Conservation (phyloP, 2,888 invertebrate genomes). For the Polia nebulosa region DNA sequence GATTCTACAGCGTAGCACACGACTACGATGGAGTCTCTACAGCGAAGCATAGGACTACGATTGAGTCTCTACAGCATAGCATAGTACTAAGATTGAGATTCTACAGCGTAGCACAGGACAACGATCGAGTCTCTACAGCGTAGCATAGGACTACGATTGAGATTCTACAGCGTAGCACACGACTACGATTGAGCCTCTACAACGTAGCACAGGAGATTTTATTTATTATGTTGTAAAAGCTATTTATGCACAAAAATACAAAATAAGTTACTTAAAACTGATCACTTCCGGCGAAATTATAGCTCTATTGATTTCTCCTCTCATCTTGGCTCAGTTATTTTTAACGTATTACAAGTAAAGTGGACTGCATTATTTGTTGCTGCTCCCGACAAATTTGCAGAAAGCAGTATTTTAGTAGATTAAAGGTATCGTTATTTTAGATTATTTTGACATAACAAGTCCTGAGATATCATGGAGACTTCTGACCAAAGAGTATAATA, state of each 20-base stretch:
- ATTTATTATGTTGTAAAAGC: not conserved
- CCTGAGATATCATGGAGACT: constrained; percentile 4
- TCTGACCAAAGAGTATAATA: too few relatives aligned
- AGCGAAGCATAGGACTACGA: not conserved
- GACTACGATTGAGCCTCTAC: too few relatives aligned
- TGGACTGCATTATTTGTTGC: constrained; percentile 38
- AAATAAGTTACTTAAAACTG: constrained; percentile 73
- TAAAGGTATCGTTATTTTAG: constrained; percentile 9
- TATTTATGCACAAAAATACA: not conserved
- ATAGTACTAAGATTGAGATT: too few relatives aligned
- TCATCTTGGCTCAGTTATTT: constrained; percentile 80
- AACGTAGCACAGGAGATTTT: too few relatives aligned
- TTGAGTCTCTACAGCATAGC: too few relatives aligned
- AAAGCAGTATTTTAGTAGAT: constrained; percentile 32
- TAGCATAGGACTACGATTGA: too few relatives aligned
- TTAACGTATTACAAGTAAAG: constrained; percentile 59
- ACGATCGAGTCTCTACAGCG: too few relatives aligned
- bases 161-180: too few relatives aligned
- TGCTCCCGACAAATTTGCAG: constrained; percentile 67
- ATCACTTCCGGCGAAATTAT: constrained; percentile 80
- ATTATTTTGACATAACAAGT: constrained; percentile 49
- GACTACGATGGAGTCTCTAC: not conserved
- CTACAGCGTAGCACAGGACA: too few relatives aligned
- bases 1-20: not conserved
- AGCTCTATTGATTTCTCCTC: constrained; percentile 75